phyloP scores from a whole-genome alignment of 2,888 invertebrate genomes.

The Heteropelma amictum region DNA sequence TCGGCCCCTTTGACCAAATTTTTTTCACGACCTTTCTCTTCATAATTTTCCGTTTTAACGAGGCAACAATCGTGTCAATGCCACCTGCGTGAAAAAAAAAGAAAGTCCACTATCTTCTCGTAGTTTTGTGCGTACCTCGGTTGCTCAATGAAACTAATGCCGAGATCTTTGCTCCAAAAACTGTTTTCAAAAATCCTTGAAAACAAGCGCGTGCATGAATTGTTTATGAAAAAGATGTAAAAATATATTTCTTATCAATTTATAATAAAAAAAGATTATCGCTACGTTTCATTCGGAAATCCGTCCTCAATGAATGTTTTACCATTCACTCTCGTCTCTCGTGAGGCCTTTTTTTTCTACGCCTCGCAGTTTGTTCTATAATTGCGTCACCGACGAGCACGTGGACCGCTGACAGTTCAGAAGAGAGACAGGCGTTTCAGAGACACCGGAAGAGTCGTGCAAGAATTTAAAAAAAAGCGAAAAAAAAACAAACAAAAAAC shows the following conservation, averaged over 20 bases:
- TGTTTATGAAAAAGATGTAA: background rate
- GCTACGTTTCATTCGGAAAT: background rate
- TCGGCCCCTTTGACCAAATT: background rate
- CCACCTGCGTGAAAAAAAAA: background rate
- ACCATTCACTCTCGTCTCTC: background rate
- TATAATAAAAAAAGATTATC: background rate
- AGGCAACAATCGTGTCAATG: background rate
- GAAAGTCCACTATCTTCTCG: background rate
- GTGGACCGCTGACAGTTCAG: background rate
- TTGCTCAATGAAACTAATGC: too few relatives aligned
- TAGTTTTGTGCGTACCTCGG: too few relatives aligned
- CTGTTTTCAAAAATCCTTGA: too few relatives aligned
- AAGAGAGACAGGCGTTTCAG: too few relatives aligned
- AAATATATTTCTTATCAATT: too few relatives aligned
- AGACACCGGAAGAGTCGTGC: background rate
- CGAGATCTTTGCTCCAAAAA: too few relatives aligned
- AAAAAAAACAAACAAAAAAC: background rate
- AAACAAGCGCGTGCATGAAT: too few relatives aligned
- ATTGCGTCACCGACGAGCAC: background rate
- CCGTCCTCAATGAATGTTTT: background rate
- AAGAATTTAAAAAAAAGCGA: background rate
- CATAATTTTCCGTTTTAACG: slow-evolving; percentile 9
- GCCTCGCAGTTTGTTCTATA: background rate
- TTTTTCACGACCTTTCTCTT: slow-evolving; percentile 10
- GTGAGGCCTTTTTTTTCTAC: background rate